Base-by-base conservation (phyloP, 35 echinoderm and acorn worm species). In the Ophiothrix spiculata region DNA sequence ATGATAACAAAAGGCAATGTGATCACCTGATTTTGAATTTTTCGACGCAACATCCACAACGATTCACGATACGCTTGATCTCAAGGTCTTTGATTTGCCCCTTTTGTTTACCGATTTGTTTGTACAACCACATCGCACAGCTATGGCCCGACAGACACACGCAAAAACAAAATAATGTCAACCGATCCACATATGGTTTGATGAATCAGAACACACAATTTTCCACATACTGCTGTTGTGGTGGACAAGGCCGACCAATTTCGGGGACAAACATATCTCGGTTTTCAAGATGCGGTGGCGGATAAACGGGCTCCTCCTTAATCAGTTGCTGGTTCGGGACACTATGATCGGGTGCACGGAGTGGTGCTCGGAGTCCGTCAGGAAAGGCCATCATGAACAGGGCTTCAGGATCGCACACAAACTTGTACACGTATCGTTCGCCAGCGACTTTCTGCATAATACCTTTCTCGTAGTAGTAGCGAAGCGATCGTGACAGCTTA, bases 391-490 rank as follows among this genome's bases (percentile, higher is more conserved):
- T 94, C 84, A 93, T 99, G 49, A 99, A 99, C 1, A 99, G 86
- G 0, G 96, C 96, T 79, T 99, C 96, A 0, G 96, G 96, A 79
- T 99, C 96, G 56, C 96, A 99, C 64, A 99, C 96, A 80, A 99
- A 99, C 75, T 99, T 99, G 92, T 99, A 99, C 83, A 99, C 96
- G 49, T 99, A 99, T 38, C 96, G 92, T 56, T 99, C 96, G 0
- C 96, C 96, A 17, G 96, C 96, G 0, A 99, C 96, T 76, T 99
- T 99, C 96, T 99, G 96, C 96, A 99, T 99, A 80, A 99, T 99
- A 33, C 96, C 96, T 45, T 99, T 99, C 80, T 99, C 96, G 56
- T 99, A 94, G 69, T 99, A 99, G 83, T 99, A 94, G 17, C 96
- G 81, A 33, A 99, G 45, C 0, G 96, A 99, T 25, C 96, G 92